Evolutionary conservation across 2,888 invertebrate species (phyloP).

Genomic region (Rhogogaster chlorosoma): DNA sequence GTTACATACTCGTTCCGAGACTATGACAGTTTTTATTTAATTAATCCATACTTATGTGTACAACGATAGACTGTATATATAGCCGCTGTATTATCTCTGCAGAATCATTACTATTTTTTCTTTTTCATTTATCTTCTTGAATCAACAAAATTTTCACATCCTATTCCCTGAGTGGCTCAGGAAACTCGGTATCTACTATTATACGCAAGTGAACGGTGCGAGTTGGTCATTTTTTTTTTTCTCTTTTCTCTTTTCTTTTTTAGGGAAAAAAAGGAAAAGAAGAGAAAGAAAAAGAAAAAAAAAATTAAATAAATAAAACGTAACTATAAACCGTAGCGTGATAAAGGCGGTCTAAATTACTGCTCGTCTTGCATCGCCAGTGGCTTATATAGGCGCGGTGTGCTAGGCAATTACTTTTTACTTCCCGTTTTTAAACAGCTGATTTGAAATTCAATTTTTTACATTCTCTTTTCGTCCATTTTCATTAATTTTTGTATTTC

Average conservation of each 20-base stretch:
- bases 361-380: slow-evolving; percentile 4
- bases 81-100: neutral
- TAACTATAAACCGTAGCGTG: neutral
- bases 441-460: slow-evolving; percentile 25
- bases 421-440: neutral
- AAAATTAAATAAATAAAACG: neutral
- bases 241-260: too few species aligned
- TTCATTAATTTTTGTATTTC: neutral
- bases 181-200: too few species aligned
- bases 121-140: neutral
- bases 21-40: neutral
- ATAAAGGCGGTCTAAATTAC: slow-evolving; percentile 1
- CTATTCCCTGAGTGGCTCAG: neutral
- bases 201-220: neutral
- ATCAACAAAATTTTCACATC: neutral
- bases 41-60: neutral
- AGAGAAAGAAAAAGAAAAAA: neutral
- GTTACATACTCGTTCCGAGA: neutral
- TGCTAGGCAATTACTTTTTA: slow-evolving; percentile 13
- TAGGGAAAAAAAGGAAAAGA: neutral
- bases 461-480: neutral
- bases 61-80: neutral
- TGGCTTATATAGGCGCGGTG: neutral
- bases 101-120: neutral
- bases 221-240: neutral